Conservation (phyloP, 2,113 vertebrate genomes). For the Gasterosteus nipponicus region DNA sequence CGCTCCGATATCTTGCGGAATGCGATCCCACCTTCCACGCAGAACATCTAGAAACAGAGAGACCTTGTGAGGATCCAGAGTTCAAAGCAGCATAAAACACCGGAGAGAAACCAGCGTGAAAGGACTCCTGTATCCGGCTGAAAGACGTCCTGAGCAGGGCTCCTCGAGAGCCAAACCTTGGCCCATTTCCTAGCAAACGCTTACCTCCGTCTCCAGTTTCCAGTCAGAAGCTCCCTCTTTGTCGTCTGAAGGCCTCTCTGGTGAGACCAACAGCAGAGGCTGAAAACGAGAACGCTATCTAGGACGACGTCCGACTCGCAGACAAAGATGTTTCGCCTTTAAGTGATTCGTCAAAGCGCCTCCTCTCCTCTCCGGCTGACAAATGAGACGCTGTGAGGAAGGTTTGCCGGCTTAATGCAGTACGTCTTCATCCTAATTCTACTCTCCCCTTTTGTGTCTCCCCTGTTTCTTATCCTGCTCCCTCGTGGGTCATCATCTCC, state of each 20-base stretch:
- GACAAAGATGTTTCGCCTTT: slow-evolving; percentile 52
- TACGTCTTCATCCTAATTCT: slow-evolving; percentile 48
- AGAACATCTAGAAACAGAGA: slow-evolving; percentile 3
- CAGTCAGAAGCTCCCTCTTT: slow-evolving; percentile 67
- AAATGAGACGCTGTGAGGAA: slow-evolving; percentile 50
- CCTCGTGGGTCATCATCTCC: slow-evolving; percentile 37
- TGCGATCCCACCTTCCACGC: not conserved
- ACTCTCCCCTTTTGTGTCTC: slow-evolving; percentile 33
- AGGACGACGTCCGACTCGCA: slow-evolving; percentile 38
- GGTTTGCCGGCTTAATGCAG: slow-evolving; percentile 33
- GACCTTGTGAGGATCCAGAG: slow-evolving; percentile 3
- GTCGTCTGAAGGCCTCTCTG: slow-evolving; percentile 52
- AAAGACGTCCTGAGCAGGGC: slow-evolving; percentile 14
- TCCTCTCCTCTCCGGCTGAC: slow-evolving; percentile 29
- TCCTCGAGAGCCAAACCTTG: slow-evolving; percentile 43
- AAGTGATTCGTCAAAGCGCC: slow-evolving; percentile 43
- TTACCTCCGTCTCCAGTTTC: slow-evolving; percentile 67
- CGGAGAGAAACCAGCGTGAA: not conserved
- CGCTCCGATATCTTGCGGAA: not conserved
- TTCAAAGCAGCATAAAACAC: slow-evolving; percentile 15
- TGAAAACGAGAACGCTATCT: slow-evolving; percentile 38
- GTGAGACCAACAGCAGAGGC: slow-evolving; percentile 28
- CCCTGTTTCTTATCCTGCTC: slow-evolving; percentile 39
- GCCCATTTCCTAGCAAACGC: slow-evolving; percentile 47
- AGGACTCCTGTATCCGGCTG: not conserved